Evolutionary conservation across 2,797 vertebrate genomes (phyloP), one percentile per base, ranked within the genome.

Genomic region (Echeneis naucrates): DNA sequence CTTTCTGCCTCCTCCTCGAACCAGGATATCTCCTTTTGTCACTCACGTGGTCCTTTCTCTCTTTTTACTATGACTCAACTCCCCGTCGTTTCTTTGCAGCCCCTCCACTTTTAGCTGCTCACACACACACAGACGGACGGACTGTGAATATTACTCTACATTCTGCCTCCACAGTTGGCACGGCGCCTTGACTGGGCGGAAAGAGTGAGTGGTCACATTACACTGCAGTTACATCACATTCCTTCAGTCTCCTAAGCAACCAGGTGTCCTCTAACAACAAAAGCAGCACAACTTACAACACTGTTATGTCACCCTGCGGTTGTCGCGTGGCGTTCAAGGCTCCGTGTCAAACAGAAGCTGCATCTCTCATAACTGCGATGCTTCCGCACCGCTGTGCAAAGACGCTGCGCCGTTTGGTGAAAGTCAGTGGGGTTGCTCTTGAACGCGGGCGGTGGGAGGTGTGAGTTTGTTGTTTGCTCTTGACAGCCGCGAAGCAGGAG

Each of bases 171-270:
- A 33, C 50, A 27, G 48, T 88, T 64, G 79, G 83, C 87, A 42
- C 61, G 1, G 67, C 38, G 89, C 79, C 77, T 71, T 50, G 83
- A 89, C 91, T 92, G 90, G 92, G 90, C 73, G 68, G 75, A 64
- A 50, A 61, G 68, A 80, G 77, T 65, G 80, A 83, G 85, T 81
- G 82, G 78, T 89, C 88, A 85, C 86, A 82, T 92, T 90, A 83
- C 89, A 78, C 60, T 38, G 79, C 67, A 12, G 82, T 92, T 92
- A 88, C 88, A 93, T 94, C 90, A 92, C 90, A 83, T 82, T 85
- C 79, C 83, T 75, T 72, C 84, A 68, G 84, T 89, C 73, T 89
- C 89, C 86, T 48, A 69, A 83, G 90, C 83, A 91, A 90, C 87
- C 89, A 90, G 88, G 86, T 84, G 80, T 86, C 77, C 88, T 85